These are phyloP conservation scores for Spodoptera frugiperda DNA, from an alignment of 1,140 invertebrate species.

Conservation along the genomic window DNA sequence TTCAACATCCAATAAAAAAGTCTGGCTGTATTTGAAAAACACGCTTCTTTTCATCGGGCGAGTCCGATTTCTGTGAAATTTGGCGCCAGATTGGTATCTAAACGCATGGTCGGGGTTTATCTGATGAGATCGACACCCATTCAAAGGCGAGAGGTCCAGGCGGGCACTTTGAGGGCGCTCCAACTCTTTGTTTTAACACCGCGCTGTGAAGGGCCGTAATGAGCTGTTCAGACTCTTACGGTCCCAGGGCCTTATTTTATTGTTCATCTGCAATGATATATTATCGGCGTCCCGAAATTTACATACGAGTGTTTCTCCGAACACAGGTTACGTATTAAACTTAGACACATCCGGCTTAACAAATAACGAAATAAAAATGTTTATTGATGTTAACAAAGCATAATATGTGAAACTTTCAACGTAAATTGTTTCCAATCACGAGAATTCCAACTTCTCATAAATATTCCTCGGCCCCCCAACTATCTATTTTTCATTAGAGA, in stretches of 20 bases:
- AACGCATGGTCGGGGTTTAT: conserved; percentile 62
- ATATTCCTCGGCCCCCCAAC: conserved; percentile 27
- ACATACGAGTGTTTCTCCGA: conserved; percentile 37
- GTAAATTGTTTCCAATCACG: conserved; percentile 19
- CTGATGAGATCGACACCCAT: conserved; percentile 75
- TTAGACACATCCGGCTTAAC: conserved; percentile 1
- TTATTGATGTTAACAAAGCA: conserved; percentile 5
- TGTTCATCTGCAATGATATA: conserved; percentile 58
- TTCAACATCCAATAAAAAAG: conserved; percentile 2
- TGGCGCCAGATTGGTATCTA: conserved; percentile 77
- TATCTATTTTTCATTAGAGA: conserved; percentile 41
- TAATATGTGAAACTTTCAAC: conserved; percentile 23
- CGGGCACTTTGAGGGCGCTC: conserved; percentile 61
- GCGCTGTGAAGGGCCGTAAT: conserved; percentile 67
- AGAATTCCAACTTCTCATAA: conserved; percentile 9
- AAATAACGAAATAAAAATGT: conserved; percentile 15
- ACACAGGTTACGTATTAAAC: conserved; percentile 10
- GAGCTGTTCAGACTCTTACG: conserved; percentile 54
- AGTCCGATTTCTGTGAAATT: conserved; percentile 80
- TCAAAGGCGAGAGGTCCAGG: conserved; percentile 61
- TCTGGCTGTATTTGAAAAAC: conserved; percentile 63
- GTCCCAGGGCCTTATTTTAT: conserved; percentile 49
- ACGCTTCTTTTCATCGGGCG: conserved; percentile 59
- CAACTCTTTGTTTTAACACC: conserved; percentile 71
- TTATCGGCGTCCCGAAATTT: conserved; percentile 52